phyloP scores from a whole-genome alignment of 2,888 invertebrate species.

The Pristionchus exspectatus region DNA sequence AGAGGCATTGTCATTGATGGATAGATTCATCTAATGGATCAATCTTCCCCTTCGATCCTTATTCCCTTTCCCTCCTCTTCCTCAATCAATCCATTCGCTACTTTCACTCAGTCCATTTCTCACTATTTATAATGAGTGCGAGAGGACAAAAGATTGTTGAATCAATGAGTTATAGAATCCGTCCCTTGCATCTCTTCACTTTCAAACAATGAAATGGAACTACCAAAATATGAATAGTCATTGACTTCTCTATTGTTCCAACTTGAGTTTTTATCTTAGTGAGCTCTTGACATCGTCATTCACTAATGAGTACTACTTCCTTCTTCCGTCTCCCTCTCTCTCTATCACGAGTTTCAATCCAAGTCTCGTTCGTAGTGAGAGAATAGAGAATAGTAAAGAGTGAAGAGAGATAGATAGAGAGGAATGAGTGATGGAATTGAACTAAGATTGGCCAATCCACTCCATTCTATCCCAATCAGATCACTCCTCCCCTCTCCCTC shows the following conservation, averaged over 20 bases:
- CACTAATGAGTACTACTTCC: not conserved
- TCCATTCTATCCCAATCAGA: not conserved
- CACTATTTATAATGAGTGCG: not conserved
- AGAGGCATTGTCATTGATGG: not conserved
- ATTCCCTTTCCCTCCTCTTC: not conserved
- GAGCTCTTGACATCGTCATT: not conserved
- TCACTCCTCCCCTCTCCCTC: not conserved
- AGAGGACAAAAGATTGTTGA: not conserved
- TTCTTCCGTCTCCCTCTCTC: not conserved
- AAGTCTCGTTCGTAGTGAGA: not conserved
- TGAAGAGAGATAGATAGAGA: not conserved
- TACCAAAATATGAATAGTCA: not conserved
- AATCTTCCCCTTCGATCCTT: not conserved
- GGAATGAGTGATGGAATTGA: not conserved
- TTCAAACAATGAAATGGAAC: no score
- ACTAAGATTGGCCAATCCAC: not conserved
- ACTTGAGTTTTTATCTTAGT: not conserved
- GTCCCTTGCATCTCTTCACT: not conserved
- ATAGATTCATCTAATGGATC: slow-evolving; percentile 12
- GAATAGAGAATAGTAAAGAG: not conserved
- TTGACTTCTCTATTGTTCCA: not conserved
- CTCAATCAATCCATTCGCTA: not conserved
- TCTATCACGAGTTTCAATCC: not conserved
- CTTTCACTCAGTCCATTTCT: not conserved
- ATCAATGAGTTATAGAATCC: not conserved